phyloP scores from a whole-genome alignment of 1,140 invertebrate species.

The Drosophila parabipectinata region DNA sequence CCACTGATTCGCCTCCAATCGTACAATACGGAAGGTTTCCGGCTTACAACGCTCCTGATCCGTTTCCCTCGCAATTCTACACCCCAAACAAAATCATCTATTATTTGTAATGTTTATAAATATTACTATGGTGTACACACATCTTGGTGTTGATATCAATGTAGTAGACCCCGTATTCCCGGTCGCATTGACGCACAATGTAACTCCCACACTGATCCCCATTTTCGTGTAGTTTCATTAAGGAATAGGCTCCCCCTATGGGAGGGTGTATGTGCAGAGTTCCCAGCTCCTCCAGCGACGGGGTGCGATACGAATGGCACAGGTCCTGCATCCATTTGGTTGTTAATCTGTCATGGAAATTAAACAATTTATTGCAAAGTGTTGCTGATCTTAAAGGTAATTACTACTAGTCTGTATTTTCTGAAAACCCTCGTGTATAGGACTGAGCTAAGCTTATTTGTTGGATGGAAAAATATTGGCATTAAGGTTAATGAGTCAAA shows the following conservation, averaged over 20 bases:
- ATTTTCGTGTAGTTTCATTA: constrained; percentile 92
- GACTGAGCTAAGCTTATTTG: no score
- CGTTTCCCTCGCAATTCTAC: constrained; percentile 39
- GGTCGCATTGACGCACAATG: constrained; percentile 92
- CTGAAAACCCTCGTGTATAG: no score
- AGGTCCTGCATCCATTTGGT: constrained; percentile 96
- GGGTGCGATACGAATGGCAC: constrained; percentile 91
- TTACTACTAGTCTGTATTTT: no score
- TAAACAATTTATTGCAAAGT: no score
- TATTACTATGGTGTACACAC: constrained; percentile 20
- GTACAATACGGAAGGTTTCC: constrained; percentile 88
- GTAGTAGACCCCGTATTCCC: constrained; percentile 90
- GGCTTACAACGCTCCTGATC: constrained; percentile 85
- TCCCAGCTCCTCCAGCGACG: constrained; percentile 90
- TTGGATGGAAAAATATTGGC: no score
- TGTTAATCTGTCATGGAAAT: constrained; percentile 86
- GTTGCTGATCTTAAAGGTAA: no score
- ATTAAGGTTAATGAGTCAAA: no score
- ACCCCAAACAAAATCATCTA: not conserved
- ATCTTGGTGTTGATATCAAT: constrained; percentile 91
- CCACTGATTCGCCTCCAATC: constrained; percentile 60
- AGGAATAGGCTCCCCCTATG: constrained; percentile 92
- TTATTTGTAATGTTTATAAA: no score
- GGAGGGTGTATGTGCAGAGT: constrained; percentile 94
- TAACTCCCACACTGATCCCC: constrained; percentile 90